Conservation (phyloP, 2,113 vertebrate genomes). For the Heliornis fulica region DNA sequence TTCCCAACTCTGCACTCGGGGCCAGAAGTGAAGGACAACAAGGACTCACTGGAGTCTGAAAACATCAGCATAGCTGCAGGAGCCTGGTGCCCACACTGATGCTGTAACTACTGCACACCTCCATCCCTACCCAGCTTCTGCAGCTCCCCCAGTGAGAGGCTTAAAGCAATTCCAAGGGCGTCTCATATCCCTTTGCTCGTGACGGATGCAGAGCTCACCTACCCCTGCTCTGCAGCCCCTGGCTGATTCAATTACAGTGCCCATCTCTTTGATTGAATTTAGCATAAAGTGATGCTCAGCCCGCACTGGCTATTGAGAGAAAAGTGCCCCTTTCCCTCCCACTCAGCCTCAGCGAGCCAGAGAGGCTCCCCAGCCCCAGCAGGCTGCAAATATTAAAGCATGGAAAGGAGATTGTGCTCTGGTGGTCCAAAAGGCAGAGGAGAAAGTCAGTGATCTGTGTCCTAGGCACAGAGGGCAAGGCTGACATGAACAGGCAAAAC, state of each 20-base stretch:
- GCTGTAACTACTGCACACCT: neutral
- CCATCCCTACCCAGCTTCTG: neutral
- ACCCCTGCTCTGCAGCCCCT: neutral
- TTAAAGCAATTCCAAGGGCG: neutral
- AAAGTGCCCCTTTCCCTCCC: neutral
- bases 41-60: neutral
- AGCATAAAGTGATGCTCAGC: neutral
- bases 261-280: slow-evolving; percentile 28
- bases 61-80: neutral
- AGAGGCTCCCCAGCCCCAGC: neutral
- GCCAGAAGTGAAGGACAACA: neutral
- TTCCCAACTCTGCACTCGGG: neutral
- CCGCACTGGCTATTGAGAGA: neutral
- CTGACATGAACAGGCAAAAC: neutral
- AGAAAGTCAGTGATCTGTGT: neutral
- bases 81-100: neutral
- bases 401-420: neutral
- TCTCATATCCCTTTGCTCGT: neutral
- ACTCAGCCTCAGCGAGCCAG: neutral
- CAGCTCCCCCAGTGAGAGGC: neutral
- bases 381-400: neutral
- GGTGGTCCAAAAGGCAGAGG: neutral
- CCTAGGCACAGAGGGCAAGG: neutral
- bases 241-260: slow-evolving; percentile 24
- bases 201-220: neutral